Evolutionary conservation across 2,888 invertebrate species (phyloP), one percentile per base, ranked within the genome.

Genomic region (Holacanthella duospinosa): DNA sequence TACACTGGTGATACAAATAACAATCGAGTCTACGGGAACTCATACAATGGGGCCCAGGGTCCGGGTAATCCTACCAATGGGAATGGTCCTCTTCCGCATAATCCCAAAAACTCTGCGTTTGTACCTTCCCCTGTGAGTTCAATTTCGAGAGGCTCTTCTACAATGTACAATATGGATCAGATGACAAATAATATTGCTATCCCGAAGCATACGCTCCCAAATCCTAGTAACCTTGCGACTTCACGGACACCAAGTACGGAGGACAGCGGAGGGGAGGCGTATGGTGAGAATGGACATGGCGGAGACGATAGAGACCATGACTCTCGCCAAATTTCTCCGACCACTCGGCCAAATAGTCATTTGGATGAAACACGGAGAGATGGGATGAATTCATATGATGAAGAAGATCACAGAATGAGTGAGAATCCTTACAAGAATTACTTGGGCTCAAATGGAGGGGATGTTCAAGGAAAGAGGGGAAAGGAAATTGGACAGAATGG

Each of bases 151-250:
- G 68, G 73, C 57, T 73, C 73, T 19, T 66, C 69, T 27, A 73
- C 73, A 21, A 68, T 73, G 68, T 73, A 71, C 66, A 73, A 73
- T 60, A 73, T 73, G 73, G 73, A 73, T 64, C 73, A 73, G 64
- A 65, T 73, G 65, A 73, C 73, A 60, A 73, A 73, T 61, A 73
- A 73, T 66, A 73, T 73, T 43, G 73, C 73, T 60, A 73, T 73
- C 68, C 73, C 73, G 0, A 71, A 70, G 58, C 73, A 73, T 62
- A 71, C 70, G 24, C 66, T 73, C 55, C 70, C 73, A 59, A 73
- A 73, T 64, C 73, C 73, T 2, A 71, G 71, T 62, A 73, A 73
- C 66, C 68, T 73, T 55, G 73, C 73, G 55, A 73, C 73, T 36
- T 72, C 71, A 26, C 65, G 73, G 26, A 71, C 66, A 56, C 71